phyloP scores from a whole-genome alignment of 1,140 invertebrate genomes.

The Pseudomyrmex cubaensis region DNA sequence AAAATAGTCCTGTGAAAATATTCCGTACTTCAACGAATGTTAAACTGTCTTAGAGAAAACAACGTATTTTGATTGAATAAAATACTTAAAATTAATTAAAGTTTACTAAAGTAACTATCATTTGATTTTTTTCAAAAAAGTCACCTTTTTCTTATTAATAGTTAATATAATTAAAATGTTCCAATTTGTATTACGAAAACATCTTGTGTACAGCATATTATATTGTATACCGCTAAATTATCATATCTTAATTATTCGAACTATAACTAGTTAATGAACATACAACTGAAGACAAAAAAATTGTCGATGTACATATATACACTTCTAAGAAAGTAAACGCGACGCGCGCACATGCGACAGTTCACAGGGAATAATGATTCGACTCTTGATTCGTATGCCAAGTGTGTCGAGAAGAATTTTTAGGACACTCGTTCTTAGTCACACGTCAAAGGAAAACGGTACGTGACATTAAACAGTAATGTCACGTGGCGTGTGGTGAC shows the following conservation, averaged over 20 bases:
- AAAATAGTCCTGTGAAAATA: background rate
- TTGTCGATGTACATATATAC: background rate
- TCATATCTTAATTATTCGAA: too few relatives aligned
- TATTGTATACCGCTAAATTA: too few relatives aligned
- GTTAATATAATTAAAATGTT: constrained; percentile 24
- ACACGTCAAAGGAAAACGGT: constrained; percentile 69
- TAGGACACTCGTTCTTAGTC: constrained; percentile 70
- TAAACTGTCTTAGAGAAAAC: background rate
- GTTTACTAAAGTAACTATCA: too few relatives aligned
- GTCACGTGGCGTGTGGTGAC: constrained; percentile 61
- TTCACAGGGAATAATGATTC: constrained; percentile 64
- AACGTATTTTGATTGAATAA: background rate
- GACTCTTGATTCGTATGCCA: constrained; percentile 69
- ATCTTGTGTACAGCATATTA: background rate
- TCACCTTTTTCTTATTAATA: background rate
- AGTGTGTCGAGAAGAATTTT: constrained; percentile 65
- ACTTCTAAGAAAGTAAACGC: constrained; percentile 53
- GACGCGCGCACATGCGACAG: constrained; percentile 2
- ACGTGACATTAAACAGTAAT: constrained; percentile 75
- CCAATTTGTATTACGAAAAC: background rate
- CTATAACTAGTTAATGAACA: background rate
- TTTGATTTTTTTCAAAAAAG: constrained; percentile 1
- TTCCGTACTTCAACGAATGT: background rate
- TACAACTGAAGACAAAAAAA: constrained; percentile 37
- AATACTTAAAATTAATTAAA: too few relatives aligned